These are phyloP conservation scores for Heteractis magnifica DNA, from an alignment of 92 coral and sea anemone species.

Conservation along the genomic window DNA sequence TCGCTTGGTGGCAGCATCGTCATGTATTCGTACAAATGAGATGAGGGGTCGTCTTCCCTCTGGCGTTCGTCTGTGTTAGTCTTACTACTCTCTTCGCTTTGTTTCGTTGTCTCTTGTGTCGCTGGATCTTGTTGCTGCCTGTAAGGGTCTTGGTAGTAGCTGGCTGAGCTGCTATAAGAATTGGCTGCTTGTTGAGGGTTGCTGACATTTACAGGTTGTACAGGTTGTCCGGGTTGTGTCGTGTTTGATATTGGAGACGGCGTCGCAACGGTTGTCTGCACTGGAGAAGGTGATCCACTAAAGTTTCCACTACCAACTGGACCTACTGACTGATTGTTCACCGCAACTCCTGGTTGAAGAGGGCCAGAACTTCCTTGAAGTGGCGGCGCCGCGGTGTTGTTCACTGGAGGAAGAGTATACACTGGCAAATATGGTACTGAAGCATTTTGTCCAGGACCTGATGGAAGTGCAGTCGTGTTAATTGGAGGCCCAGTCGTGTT, in stretches of 20 bases:
- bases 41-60: background rate
- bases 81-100: slow-evolving; percentile 8
- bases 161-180: slow-evolving; percentile 13
- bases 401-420: background rate
- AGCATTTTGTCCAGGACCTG: background rate
- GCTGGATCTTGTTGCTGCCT: background rate
- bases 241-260: background rate
- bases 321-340: background rate
- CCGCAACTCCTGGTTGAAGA: background rate
- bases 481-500: slow-evolving; percentile 23
- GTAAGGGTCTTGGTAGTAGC: background rate
- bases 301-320: background rate
- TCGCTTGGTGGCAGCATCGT: slow-evolving; percentile 11
- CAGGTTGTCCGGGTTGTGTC: background rate
- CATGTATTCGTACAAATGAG: slow-evolving; percentile 33
- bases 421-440: background rate
- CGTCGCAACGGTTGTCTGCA: no score
- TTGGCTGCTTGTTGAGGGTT: background rate
- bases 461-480: background rate
- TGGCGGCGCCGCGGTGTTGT: background rate
- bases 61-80: background rate
- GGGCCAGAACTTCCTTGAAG: background rate
- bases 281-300: background rate
- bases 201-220: background rate
- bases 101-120: background rate